phyloP scores from a whole-genome alignment of 2,888 invertebrate species.

The Parascotia fuliginaria region DNA sequence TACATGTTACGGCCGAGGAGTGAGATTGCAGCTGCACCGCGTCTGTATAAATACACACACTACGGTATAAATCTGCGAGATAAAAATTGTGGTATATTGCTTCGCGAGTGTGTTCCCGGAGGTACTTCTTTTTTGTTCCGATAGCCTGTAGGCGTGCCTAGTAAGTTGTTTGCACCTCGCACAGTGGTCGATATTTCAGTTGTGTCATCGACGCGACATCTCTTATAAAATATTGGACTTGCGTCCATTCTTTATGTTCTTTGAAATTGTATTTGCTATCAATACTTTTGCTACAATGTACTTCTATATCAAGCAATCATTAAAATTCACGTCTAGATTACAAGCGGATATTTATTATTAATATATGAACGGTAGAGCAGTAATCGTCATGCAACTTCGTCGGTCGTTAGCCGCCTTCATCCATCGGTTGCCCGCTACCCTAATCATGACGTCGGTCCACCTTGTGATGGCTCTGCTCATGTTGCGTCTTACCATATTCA shows the following conservation, averaged over 20 bases:
- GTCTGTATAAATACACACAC: constrained; percentile 45
- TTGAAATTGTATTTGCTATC: constrained; percentile 41
- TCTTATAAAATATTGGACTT: constrained; percentile 57
- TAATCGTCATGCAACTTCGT: too few relatives aligned
- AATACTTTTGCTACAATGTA: constrained; percentile 31
- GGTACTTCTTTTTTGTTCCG: constrained; percentile 70
- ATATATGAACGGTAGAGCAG: too few relatives aligned
- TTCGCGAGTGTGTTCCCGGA: constrained; percentile 61
- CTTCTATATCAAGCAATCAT: constrained; percentile 19
- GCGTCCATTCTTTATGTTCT: constrained; percentile 49
- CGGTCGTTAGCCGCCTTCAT: too few relatives aligned
- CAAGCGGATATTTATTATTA: too few relatives aligned
- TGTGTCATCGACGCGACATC: constrained; percentile 71
- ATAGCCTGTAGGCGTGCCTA: constrained; percentile 81
- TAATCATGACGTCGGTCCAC: too few relatives aligned
- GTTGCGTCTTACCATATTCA: too few relatives aligned
- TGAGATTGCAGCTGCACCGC: constrained; percentile 47
- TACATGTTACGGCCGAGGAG: constrained; percentile 33
- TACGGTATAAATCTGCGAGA: constrained; percentile 81
- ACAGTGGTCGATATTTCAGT: constrained; percentile 82
- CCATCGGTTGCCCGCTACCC: too few relatives aligned
- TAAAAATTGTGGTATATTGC: constrained; percentile 83
- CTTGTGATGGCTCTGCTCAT: too few relatives aligned
- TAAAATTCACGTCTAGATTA: too few relatives aligned
- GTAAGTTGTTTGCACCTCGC: constrained; percentile 82